These are phyloP conservation scores for Malurus alboscapulatus DNA, from an alignment of 2,113 vertebrate species.

Conservation along the genomic window DNA sequence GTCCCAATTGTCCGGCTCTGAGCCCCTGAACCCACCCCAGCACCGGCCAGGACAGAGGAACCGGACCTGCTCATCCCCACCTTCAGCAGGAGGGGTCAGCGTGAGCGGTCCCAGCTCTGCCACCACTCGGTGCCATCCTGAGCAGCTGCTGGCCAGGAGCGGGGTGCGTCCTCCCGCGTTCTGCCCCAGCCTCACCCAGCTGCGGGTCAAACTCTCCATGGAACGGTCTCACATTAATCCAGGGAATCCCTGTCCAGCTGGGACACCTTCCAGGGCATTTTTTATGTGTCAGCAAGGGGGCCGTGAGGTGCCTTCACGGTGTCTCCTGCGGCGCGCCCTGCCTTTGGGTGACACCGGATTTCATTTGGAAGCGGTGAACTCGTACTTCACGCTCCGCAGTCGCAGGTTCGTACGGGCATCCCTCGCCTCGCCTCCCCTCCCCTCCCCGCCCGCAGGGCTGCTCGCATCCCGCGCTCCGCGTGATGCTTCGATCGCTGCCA, in stretches of 20 bases:
- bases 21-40: accelerated
- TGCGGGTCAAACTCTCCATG: accelerated
- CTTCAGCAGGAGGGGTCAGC: not conserved
- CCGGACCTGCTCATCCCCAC: accelerated
- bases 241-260: not conserved
- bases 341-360: not conserved
- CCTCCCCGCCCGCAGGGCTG: not conserved
- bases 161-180: accelerated
- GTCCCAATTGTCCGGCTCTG: accelerated
- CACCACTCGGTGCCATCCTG: accelerated
- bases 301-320: accelerated
- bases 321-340: not conserved
- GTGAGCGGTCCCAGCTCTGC: not conserved
- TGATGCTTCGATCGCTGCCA: not conserved
- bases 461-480: not conserved
- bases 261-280: not conserved
- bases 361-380: not conserved
- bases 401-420: not conserved
- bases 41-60: not conserved
- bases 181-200: not conserved
- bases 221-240: accelerated
- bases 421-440: not conserved
- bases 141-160: not conserved
- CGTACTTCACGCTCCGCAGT: not conserved
- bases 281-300: accelerated